These are phyloP conservation scores for Meteorus cinctellus DNA, from an alignment of 2,888 invertebrate species.

Conservation along the genomic window DNA sequence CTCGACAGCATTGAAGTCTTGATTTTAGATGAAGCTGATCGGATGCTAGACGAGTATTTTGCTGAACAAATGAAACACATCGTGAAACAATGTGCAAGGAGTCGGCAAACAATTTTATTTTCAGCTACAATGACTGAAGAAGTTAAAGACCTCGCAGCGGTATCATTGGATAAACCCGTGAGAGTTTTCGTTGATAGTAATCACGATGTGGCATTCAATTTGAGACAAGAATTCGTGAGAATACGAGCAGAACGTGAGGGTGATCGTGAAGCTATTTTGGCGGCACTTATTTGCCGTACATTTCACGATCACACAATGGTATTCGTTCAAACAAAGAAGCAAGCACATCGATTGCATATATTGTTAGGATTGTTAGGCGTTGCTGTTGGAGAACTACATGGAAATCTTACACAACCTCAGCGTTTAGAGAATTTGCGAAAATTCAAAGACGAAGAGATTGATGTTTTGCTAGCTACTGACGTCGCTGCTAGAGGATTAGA, in stretches of 20 bases:
- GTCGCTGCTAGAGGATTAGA: slow-evolving; percentile 96
- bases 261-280: slow-evolving; percentile 92
- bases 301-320: slow-evolving; percentile 94
- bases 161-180: slow-evolving; percentile 94
- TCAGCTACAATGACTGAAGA: slow-evolving; percentile 99
- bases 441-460: slow-evolving; percentile 89
- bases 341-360: slow-evolving; percentile 95
- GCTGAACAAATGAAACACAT: slow-evolving; percentile 99
- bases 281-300: slow-evolving; percentile 88
- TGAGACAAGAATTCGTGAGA: slow-evolving; percentile 96
- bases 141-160: slow-evolving; percentile 94
- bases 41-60: slow-evolving; percentile 98
- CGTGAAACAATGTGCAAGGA: slow-evolving; percentile 91
- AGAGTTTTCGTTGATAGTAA: slow-evolving; percentile 97
- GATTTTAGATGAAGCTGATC: slow-evolving; percentile 86
- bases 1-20: slow-evolving; percentile 93
- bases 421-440: slow-evolving; percentile 90
- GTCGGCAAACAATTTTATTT: slow-evolving; percentile 96
- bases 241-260: slow-evolving; percentile 92
- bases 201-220: slow-evolving; percentile 94
- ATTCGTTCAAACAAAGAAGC: slow-evolving; percentile 97
- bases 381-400: slow-evolving; percentile 93
- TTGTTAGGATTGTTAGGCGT: slow-evolving; percentile 92
- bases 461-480: slow-evolving; percentile 95
- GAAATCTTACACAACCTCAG: slow-evolving; percentile 96